These are phyloP conservation scores for Apogon hyalosoma DNA, from an alignment of 2,797 vertebrate genomes.

Conservation along the genomic window DNA sequence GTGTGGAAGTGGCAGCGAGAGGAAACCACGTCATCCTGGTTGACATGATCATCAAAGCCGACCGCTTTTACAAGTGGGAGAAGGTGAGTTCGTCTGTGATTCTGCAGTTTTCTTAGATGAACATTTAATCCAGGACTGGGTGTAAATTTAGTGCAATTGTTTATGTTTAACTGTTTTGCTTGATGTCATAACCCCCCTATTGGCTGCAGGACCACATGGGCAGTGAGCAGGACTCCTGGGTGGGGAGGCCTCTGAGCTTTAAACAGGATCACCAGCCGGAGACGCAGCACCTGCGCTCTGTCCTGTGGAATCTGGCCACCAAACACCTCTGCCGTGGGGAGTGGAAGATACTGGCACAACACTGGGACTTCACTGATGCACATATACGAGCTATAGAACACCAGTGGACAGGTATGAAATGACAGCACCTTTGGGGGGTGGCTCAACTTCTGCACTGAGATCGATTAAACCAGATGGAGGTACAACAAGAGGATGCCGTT, in stretches of 20 bases:
- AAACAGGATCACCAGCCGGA: conserved; percentile 89
- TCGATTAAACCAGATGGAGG: no score
- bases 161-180: neutral
- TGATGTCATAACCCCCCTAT: neutral
- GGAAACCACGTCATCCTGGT: conserved; percentile 89
- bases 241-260: conserved; percentile 84
- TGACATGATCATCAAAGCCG: conserved; percentile 95
- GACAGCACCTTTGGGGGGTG: no score
- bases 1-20: conserved; percentile 90
- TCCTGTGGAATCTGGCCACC: conserved; percentile 91
- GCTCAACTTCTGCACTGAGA: no score
- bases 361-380: conserved; percentile 90
- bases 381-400: conserved; percentile 90
- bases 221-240: conserved; percentile 73
- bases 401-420: conserved; percentile 83
- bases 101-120: neutral
- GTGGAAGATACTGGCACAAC: conserved; percentile 91
- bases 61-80: conserved; percentile 91
- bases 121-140: no score
- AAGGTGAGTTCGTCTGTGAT: conserved; percentile 78
- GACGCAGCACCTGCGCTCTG: conserved; percentile 89
- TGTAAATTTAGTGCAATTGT: neutral
- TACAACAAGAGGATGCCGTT: no score
- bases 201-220: conserved; percentile 77
- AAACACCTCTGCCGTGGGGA: conserved; percentile 86